These are phyloP conservation scores for Campoplex capitator DNA, from an alignment of 2,888 invertebrate species.

Conservation along the genomic window DNA sequence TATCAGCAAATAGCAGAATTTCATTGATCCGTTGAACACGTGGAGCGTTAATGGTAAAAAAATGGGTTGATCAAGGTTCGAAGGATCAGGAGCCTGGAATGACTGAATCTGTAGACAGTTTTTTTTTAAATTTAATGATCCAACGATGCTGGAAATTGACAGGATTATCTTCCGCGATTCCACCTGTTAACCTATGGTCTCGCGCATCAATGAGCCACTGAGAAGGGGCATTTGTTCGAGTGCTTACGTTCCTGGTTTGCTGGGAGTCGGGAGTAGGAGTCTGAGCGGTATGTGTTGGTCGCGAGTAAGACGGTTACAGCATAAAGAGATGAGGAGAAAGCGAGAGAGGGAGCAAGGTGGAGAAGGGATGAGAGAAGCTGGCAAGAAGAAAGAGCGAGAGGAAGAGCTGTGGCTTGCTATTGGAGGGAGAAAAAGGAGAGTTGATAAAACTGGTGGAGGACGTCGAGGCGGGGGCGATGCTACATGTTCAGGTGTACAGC, in stretches of 20 bases:
- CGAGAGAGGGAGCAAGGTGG: conserved; percentile 22
- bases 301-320: conserved; percentile 16
- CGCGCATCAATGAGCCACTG: background rate
- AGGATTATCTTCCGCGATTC: background rate
- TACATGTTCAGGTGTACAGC: conserved; percentile 35
- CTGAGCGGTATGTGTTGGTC: conserved; percentile 24
- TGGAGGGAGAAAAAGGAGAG: conserved; percentile 30
- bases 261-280: conserved; percentile 48
- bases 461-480: conserved; percentile 42
- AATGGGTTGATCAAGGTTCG: background rate
- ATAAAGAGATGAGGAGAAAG: conserved; percentile 14
- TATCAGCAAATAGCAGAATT: background rate
- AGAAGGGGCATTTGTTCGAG: conserved; percentile 11
- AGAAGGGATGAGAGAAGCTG: conserved; percentile 1
- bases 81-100: background rate
- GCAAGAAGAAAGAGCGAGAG: conserved; percentile 22
- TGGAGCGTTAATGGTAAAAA: background rate
- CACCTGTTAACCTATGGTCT: conserved; percentile 38
- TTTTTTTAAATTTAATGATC: background rate
- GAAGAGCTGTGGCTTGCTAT: background rate
- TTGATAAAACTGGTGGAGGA: conserved; percentile 35
- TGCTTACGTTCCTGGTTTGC: conserved; percentile 57
- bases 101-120: background rate
- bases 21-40: background rate
- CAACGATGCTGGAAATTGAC: background rate